phyloP scores from a whole-genome alignment of 2,113 vertebrate species.

The Anhinga rufa region DNA sequence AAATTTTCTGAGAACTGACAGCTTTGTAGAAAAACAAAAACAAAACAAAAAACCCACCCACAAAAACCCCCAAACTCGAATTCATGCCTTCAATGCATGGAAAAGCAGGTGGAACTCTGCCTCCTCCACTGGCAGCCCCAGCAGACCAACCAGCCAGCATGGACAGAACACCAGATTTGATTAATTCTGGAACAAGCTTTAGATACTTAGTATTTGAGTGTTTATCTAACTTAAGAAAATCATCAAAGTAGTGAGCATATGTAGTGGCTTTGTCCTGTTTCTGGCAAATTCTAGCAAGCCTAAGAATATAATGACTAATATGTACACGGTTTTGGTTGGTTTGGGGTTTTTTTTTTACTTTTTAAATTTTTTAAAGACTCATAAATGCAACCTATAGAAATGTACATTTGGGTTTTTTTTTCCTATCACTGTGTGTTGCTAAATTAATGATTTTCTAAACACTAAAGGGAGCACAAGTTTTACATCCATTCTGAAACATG shows the following conservation, averaged over 20 bases:
- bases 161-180: not conserved
- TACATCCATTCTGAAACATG: not conserved
- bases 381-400: not conserved
- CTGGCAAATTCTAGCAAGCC: not conserved
- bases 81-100: not conserved
- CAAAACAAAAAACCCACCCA: no score
- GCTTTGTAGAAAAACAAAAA: not conserved
- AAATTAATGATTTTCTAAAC: not conserved
- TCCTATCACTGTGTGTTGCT: not conserved
- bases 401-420: not conserved
- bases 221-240: not conserved
- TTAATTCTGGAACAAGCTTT: not conserved
- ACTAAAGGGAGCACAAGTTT: not conserved
- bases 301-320: not conserved
- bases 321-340: not conserved
- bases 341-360: not conserved
- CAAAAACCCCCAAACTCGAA: not conserved
- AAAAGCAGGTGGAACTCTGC: not conserved
- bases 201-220: not conserved
- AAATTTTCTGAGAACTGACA: not conserved
- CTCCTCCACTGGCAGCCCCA: not conserved
- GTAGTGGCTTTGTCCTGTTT: not conserved
- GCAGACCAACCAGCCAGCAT: not conserved
- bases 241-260: not conserved
- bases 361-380: not conserved